phyloP scores from a whole-genome alignment of 1,140 invertebrate species.

The Melanaphis sacchari region DNA sequence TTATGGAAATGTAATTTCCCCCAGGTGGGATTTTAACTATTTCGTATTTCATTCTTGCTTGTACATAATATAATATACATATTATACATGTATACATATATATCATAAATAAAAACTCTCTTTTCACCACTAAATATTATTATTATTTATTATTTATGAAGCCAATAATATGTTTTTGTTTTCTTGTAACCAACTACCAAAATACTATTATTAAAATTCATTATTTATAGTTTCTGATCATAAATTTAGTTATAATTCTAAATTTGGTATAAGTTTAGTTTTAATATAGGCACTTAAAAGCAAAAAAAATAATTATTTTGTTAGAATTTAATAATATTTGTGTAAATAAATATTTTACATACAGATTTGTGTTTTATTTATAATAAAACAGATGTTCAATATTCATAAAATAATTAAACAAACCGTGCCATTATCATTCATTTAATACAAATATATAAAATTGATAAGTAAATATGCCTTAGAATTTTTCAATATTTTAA shows the following conservation, averaged over 20 bases:
- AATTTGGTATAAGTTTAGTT: background rate
- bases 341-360: no score
- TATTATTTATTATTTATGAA: background rate
- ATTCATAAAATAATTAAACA: no score
- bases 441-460: background rate
- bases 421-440: background rate
- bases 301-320: no score
- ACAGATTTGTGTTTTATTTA: background rate
- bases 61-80: background rate
- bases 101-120: constrained; percentile 21
- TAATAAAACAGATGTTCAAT: background rate
- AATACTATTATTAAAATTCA: background rate
- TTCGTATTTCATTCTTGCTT: background rate
- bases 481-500: background rate
- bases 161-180: background rate
- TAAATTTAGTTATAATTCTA: background rate
- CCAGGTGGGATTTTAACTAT: constrained; percentile 30
- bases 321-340: no score
- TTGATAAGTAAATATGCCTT: background rate
- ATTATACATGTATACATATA: background rate
- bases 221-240: background rate
- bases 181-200: background rate
- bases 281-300: no score
- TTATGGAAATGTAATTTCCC: constrained; percentile 55
- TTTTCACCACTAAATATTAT: background rate